Percentiles rank a stretch among this genome's conserved stretches.
phyloP scores from a whole-genome alignment of 2,797 vertebrate species.

The Parauchenoglanis punctatus region DNA sequence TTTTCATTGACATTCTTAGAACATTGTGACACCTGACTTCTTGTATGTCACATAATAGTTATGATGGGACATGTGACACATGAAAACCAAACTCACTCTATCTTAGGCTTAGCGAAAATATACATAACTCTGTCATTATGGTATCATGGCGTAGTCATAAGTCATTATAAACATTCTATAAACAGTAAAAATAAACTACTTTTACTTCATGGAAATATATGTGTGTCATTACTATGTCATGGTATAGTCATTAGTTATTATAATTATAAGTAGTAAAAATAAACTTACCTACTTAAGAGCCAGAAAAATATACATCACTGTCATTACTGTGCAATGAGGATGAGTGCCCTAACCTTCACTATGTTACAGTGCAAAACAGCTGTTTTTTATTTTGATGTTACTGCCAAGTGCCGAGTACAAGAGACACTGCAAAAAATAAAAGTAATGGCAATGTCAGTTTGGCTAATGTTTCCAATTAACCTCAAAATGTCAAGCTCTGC shows the following conservation, averaged over 20 bases:
- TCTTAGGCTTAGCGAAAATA: not conserved
- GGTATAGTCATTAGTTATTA: not conserved
- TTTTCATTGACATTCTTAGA: not conserved
- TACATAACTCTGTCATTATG: not conserved
- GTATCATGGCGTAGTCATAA: not conserved
- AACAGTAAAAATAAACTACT: not conserved
- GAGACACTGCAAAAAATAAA: not conserved
- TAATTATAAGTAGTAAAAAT: not conserved
- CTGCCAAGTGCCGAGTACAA: not conserved
- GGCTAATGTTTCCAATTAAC: not conserved
- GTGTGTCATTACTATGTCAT: not conserved
- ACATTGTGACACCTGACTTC: not conserved
- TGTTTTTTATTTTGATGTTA: not conserved
- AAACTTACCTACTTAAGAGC: not conserved
- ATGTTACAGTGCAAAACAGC: not conserved
- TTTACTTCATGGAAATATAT: not conserved
- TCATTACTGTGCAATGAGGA: not conserved
- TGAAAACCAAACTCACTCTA: not conserved
- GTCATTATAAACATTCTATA: not conserved
- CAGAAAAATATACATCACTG: not conserved
- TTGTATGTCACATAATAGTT: not conserved
- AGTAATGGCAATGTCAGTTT: too few species aligned
- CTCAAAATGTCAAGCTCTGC: not conserved
- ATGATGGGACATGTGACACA: not conserved
- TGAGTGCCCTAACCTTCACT: not conserved